phyloP scores from a whole-genome alignment of 2,888 invertebrate species.

The Aphidius colemani region DNA sequence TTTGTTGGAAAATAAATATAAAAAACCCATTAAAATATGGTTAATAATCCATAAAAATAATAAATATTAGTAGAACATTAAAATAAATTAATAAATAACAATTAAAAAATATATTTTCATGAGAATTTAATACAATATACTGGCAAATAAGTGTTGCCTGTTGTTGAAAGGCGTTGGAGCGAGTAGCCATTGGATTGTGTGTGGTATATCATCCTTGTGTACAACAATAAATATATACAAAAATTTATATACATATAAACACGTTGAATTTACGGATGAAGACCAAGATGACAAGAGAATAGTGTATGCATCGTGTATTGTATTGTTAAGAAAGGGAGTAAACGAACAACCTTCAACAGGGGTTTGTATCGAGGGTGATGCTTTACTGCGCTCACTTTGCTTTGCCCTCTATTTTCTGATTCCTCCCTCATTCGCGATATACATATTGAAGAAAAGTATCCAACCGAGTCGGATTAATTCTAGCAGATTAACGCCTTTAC shows the following conservation, averaged over 20 bases:
- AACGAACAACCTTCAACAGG: slow-evolving; percentile 21
- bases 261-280: slow-evolving; percentile 17
- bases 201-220: slow-evolving; percentile 13
- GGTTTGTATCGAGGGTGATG: slow-evolving; percentile 35
- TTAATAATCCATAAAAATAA: too few species aligned
- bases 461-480: slow-evolving; percentile 58
- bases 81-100: too few species aligned
- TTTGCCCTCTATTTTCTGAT: slow-evolving; percentile 30
- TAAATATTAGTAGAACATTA: too few species aligned
- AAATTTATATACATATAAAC: not conserved
- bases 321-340: slow-evolving; percentile 18
- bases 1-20: too few species aligned
- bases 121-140: not conserved
- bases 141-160: slow-evolving; percentile 6
- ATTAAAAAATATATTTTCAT: not conserved
- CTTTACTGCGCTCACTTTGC: slow-evolving; percentile 31
- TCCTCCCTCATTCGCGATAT: slow-evolving; percentile 29
- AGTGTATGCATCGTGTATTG: not conserved
- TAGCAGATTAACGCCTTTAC: slow-evolving; percentile 58
- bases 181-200: slow-evolving; percentile 24
- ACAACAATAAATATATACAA: slow-evolving; percentile 5
- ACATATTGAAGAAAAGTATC: slow-evolving; percentile 57
- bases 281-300: not conserved
- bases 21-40: too few species aligned
- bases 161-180: slow-evolving; percentile 49